Evolutionary conservation across 2,888 invertebrate species (phyloP), one percentile per base, ranked within the genome.

Genomic region (Tenthredo livida): DNA sequence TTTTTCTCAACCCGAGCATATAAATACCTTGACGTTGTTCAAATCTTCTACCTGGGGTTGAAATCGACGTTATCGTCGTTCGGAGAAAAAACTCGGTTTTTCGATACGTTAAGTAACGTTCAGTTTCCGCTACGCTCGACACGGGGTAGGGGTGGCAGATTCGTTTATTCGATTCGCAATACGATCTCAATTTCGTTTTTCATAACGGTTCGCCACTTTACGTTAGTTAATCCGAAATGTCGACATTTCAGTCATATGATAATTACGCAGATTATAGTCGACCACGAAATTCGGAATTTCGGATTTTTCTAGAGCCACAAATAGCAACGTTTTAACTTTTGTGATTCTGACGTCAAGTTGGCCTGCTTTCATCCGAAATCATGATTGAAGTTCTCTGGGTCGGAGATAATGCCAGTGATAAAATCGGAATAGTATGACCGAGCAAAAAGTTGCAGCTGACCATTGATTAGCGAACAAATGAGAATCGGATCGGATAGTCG

Each of bases 361-460:
- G 25, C 1, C 9, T 4, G 21, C 21, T 58, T 17, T 25, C 33
- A 17, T 15, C 0, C 1, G 54, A 67, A 67, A 67, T 73, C n/a
- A 73, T 21, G 43, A 73, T 73, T n/a, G 15, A 67, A 67, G 67
- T 17, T 67, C 33, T 67, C 33, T 33, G 12, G 33, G 17, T 33
- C 17, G 25, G 67, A 67, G 67, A 67, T 61, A 25, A 61, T 61
- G 12, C 61, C 37, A 10, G n/a, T 70, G 70, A 70, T 43, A 73
- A 43, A 73, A 15, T 21, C 4, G 43, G 33, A 17, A 12, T 67
- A 33, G 29, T 17, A 67, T 67, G 33, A 67, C 67, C 33, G 33
- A n/a, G 77, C 77, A 80, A 80, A 80, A 80, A 80, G 80, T 15
- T 80, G 17, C 15, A 54, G 50, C 80, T 50, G 80, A 58, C 37